These are phyloP conservation scores for Glyptemys insculpta DNA, from an alignment of 2,797 vertebrate genomes.

Conservation along the genomic window DNA sequence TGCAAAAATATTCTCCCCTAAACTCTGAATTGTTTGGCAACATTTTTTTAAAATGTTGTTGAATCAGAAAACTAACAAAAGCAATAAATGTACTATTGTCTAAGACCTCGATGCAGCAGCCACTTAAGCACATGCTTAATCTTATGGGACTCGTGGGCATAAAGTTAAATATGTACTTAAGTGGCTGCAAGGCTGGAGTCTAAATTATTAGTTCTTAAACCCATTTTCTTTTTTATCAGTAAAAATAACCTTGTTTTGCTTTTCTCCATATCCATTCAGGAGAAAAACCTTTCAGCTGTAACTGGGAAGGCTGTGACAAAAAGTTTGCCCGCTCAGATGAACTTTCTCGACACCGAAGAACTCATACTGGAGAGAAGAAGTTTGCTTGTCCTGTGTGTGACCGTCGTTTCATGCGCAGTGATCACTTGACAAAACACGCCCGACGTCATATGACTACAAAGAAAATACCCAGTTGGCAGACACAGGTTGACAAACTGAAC, in stretches of 20 bases:
- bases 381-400: conserved; percentile 93
- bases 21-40: background rate
- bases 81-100: fast-evolving
- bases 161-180: background rate
- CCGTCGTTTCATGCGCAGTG: conserved; percentile 97
- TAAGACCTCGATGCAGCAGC: background rate
- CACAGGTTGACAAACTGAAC: conserved; percentile 86
- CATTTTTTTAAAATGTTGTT: background rate
- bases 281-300: conserved; percentile 97
- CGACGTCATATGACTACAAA: conserved; percentile 93
- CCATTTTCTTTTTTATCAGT: background rate
- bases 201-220: background rate
- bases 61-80: background rate
- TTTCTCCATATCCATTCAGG: conserved; percentile 79
- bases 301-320: conserved; percentile 96
- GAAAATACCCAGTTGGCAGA: conserved; percentile 88
- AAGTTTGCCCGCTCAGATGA: conserved; percentile 97
- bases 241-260: background rate
- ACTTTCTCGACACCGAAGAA: conserved; percentile 94
- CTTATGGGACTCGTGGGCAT: background rate
- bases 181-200: background rate
- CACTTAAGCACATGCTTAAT: fast-evolving
- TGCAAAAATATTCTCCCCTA: background rate
- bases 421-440: conserved; percentile 96
- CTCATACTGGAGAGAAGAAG: conserved; percentile 98